Conservation (phyloP, 1,140 invertebrate species). For the Drosophila lini region DNA sequence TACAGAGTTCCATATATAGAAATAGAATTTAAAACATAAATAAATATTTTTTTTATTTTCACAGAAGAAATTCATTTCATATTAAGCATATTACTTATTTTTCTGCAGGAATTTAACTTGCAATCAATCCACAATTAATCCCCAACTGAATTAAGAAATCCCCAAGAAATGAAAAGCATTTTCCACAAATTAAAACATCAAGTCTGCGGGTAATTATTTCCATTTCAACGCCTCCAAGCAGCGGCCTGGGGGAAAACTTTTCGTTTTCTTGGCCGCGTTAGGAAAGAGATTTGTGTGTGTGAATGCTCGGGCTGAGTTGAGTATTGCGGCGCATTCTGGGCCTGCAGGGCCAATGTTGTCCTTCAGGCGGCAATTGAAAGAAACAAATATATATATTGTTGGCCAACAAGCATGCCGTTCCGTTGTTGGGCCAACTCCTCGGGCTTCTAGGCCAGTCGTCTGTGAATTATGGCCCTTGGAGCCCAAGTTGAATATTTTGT, state of each 20-base stretch:
- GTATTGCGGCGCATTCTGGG: constrained; percentile 37
- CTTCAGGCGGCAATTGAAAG: constrained; percentile 71
- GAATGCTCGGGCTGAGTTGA: constrained; percentile 9
- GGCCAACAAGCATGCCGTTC: constrained; percentile 37
- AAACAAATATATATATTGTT: constrained; percentile 45
- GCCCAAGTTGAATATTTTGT: constrained; percentile 40
- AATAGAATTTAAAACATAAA: background rate
- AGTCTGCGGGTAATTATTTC: constrained; percentile 79
- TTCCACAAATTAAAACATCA: constrained; percentile 50
- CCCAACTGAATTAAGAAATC: constrained; percentile 15
- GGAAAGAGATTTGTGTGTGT: constrained; percentile 53
- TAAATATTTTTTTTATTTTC: background rate
- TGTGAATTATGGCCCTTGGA: constrained; percentile 71
- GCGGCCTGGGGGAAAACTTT: constrained; percentile 45
- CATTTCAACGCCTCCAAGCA: constrained; percentile 58
- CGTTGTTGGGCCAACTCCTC: constrained; percentile 49
- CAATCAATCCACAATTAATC: constrained; percentile 27
- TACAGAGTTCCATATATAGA: too few species aligned
- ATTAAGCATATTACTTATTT: too few species aligned
- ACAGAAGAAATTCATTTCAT: background rate
- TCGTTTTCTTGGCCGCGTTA: constrained; percentile 27
- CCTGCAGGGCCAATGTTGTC: constrained; percentile 46
- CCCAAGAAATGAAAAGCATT: constrained; percentile 7
- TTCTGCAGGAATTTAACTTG: background rate
- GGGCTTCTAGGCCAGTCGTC: constrained; percentile 72